These are phyloP conservation scores for Atherinosoma microstoma DNA, from an alignment of 2,797 vertebrate species.

Conservation along the genomic window DNA sequence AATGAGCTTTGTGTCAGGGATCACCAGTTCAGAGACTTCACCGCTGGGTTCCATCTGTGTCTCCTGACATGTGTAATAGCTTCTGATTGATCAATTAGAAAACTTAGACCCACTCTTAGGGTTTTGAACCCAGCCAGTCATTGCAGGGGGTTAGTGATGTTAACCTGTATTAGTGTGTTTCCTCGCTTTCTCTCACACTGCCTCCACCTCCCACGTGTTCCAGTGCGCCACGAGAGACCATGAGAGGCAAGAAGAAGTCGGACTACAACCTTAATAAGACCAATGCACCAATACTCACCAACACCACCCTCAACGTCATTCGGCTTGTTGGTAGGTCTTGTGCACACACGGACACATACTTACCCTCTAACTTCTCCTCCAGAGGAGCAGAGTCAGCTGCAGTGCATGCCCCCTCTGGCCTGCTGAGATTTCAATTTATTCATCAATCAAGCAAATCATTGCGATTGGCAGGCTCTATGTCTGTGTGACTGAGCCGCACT, in stretches of 20 bases:
- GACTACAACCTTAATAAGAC: constrained; percentile 96
- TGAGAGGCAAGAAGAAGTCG: constrained; percentile 92
- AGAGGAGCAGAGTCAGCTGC: constrained; percentile 1
- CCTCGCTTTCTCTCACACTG: constrained; percentile 12
- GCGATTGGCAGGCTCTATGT: constrained; percentile 11
- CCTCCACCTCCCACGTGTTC: constrained; percentile 35
- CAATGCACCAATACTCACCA: constrained; percentile 96
- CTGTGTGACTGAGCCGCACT: constrained; percentile 60
- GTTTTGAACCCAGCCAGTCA: constrained; percentile 41
- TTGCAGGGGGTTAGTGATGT: constrained; percentile 39
- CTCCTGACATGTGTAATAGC: constrained; percentile 52
- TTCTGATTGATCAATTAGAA: constrained; percentile 73
- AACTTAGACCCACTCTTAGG: constrained; percentile 39
- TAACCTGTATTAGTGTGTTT: constrained; percentile 31
- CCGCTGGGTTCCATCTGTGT: constrained; percentile 22
- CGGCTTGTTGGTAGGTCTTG: constrained; percentile 93
- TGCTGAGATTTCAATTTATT: constrained; percentile 60
- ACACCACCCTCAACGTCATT: constrained; percentile 98
- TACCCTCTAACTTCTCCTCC: constrained; percentile 5
- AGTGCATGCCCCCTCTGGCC: constrained; percentile 22
- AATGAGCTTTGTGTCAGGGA: constrained; percentile 54
- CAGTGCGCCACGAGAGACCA: constrained; percentile 92
- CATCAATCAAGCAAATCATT: constrained; percentile 62
- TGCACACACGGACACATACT: neutral
- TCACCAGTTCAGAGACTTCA: constrained; percentile 52